Percentiles rank a stretch among this genome's conserved stretches.
Evolutionary conservation across 1,140 invertebrate genomes (phyloP).

Genomic region (Brachionus rubens): DNA sequence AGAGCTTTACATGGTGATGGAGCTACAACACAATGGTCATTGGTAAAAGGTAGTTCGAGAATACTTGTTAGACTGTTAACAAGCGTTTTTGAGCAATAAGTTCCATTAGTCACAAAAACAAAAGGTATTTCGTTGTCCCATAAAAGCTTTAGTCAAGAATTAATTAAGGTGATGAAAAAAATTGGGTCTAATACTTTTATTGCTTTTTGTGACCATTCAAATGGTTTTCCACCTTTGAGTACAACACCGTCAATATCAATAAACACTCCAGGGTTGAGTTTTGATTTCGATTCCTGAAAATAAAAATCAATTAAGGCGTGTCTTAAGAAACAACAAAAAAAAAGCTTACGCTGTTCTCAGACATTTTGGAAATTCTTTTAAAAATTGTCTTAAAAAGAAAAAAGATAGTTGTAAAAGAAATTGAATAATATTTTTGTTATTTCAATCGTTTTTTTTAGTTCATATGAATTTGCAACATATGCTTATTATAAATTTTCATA

Average conservation of each 20-base stretch:
- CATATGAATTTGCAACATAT: no score
- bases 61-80: constrained; percentile 7
- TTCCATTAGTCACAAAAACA: constrained; percentile 46
- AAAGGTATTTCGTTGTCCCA: constrained; percentile 45
- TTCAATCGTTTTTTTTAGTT: no score
- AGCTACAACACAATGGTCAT: constrained; percentile 40
- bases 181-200: constrained; percentile 1
- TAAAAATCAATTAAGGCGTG: neutral
- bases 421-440: no score
- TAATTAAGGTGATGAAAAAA: neutral
- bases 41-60: constrained; percentile 25
- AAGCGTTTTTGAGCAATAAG: neutral
- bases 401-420: no score
- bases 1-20: constrained; percentile 37
- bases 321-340: no score
- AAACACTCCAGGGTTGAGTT: constrained; percentile 35
- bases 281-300: neutral
- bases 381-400: no score
- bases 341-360: no score
- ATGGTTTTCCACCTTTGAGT: constrained; percentile 39
- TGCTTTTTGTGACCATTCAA: constrained; percentile 34
- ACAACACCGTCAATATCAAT: constrained; percentile 44
- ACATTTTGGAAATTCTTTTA: no score
- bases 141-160: neutral
- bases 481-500: no score